A percentile compares a stretch with the other conserved stretches of the same genome.
These are phyloP conservation scores for Nomada hirtipes DNA, from an alignment of 2,888 invertebrate genomes.

Conservation along the genomic window DNA sequence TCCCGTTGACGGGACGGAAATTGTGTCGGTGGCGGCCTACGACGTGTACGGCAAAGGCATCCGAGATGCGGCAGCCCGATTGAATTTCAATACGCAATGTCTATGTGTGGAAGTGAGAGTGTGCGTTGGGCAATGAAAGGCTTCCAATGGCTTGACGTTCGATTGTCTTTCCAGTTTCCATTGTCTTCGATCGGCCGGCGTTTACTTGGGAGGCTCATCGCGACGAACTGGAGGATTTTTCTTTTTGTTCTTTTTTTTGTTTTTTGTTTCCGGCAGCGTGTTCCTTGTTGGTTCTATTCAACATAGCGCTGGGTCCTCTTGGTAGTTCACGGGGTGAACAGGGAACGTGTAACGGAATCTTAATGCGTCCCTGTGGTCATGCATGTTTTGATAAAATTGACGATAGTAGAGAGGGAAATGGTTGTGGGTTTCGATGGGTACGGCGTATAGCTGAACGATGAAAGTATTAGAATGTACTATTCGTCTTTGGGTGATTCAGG, in stretches of 20 bases:
- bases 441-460: neutral
- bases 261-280: neutral
- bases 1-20: conserved; percentile 61
- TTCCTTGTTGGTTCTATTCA: neutral
- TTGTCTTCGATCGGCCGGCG: conserved; percentile 63
- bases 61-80: conserved; percentile 63
- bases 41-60: conserved; percentile 61
- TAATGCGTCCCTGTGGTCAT: conserved; percentile 35
- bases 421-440: neutral
- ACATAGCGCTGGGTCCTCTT: neutral
- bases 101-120: conserved; percentile 4
- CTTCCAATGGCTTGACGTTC: conserved; percentile 69
- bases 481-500: neutral
- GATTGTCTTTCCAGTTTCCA: conserved; percentile 70
- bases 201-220: conserved; percentile 47
- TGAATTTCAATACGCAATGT: conserved; percentile 75
- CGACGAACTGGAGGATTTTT: conserved; percentile 2
- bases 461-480: neutral
- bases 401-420: neutral
- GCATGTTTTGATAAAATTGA: conserved; percentile 13
- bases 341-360: conserved; percentile 51
- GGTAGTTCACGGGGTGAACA: neutral
- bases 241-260: neutral
- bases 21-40: conserved; percentile 66
- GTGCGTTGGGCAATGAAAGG: conserved; percentile 70